Evolutionary conservation across 2,797 vertebrate genomes (phyloP).

Genomic region (Spheniscus humboldti): DNA sequence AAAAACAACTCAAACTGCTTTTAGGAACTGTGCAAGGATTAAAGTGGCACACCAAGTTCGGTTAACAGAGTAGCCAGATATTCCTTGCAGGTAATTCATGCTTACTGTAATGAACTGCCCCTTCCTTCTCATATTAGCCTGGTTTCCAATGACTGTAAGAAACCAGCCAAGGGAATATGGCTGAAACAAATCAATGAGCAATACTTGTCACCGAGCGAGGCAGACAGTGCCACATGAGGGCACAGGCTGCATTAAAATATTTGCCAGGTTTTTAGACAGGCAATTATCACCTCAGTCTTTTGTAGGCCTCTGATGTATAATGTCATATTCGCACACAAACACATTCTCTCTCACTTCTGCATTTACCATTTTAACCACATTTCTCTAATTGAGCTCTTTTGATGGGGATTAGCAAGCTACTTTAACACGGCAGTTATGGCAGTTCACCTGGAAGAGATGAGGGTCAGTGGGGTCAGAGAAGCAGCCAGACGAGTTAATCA

Average conservation of each 20-base stretch:
- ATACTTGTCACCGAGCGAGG: not conserved
- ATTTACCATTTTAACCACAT: slow-evolving; percentile 14
- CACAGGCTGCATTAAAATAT: not conserved
- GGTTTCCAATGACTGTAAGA: not conserved
- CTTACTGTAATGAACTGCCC: not conserved
- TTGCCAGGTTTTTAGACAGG: slow-evolving; percentile 7
- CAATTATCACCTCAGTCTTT: slow-evolving; percentile 37
- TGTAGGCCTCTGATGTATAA: not conserved
- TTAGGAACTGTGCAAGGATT: not conserved
- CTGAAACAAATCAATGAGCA: not conserved
- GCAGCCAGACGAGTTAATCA: slow-evolving; percentile 7
- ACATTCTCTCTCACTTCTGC: not conserved
- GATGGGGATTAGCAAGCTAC: not conserved
- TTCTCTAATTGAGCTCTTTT: slow-evolving; percentile 3
- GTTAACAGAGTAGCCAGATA: not conserved
- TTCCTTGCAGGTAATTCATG: not conserved
- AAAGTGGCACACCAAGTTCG: not conserved
- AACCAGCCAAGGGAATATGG: not conserved
- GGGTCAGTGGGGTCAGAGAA: not conserved
- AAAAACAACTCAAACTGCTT: not conserved
- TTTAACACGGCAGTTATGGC: not conserved
- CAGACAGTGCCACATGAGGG: not conserved
- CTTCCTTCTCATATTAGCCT: not conserved
- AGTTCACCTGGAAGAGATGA: slow-evolving; percentile 15
- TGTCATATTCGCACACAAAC: not conserved